Conservation (phyloP, 92 coral and sea anemone species). For the Nematostella vectensis region DNA sequence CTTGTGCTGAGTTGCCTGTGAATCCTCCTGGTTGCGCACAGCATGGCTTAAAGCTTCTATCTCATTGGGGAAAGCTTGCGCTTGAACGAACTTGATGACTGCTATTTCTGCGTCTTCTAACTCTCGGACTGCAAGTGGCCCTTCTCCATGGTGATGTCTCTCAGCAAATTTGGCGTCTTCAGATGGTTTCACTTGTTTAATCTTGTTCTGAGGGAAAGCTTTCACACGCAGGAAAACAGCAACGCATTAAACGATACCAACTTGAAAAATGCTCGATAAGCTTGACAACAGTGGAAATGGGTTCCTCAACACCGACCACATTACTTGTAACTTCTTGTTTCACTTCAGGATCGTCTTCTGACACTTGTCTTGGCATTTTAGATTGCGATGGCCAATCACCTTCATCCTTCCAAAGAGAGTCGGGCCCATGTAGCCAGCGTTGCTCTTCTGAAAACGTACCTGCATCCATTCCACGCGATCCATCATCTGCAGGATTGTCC, state of each 20-base stretch:
- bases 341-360: conserved; percentile 12
- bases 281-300: conserved; percentile 11
- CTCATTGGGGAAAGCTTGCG: conserved; percentile 34
- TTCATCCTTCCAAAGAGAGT: conserved; percentile 1
- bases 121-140: conserved; percentile 32
- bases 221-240: conserved; percentile 43
- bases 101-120: conserved; percentile 39
- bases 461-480: conserved; percentile 1
- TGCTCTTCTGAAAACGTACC: not conserved
- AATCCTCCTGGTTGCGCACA: not conserved
- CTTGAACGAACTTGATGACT: conserved; percentile 38
- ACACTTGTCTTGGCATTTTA: not conserved
- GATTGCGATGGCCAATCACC: conserved; percentile 5
- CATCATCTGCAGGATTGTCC: conserved; percentile 11
- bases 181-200: not conserved
- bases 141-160: not conserved
- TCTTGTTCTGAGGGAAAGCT: conserved; percentile 9
- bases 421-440: not conserved
- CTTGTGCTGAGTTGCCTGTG: conserved; percentile 16
- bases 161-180: not conserved
- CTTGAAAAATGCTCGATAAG: conserved; percentile 41
- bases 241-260: conserved; percentile 47
- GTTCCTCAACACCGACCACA: conserved; percentile 2
- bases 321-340: conserved; percentile 10
- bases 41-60: not conserved